Percentiles rank a stretch among this genome's conserved stretches.
phyloP scores from a whole-genome alignment of 1,140 invertebrate species.

The Laodelphax striatellus region DNA sequence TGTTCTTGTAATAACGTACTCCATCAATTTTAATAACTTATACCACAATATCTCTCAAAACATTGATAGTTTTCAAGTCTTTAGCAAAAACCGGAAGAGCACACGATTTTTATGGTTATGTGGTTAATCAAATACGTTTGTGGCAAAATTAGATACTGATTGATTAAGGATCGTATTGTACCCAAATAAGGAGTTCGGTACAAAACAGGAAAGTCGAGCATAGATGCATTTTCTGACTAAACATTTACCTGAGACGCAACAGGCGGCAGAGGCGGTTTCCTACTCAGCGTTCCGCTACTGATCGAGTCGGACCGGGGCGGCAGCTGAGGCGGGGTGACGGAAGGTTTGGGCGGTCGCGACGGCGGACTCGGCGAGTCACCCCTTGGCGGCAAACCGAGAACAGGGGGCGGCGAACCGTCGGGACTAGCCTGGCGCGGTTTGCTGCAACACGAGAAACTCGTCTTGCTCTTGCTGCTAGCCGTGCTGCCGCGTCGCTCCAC shows the following conservation, averaged over 20 bases:
- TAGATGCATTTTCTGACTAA: no score
- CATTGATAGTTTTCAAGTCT: no score
- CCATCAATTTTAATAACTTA: no score
- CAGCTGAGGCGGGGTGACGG: constrained; percentile 38
- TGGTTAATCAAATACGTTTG: no score
- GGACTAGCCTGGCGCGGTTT: constrained; percentile 15
- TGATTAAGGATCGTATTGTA: no score
- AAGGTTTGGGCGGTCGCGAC: constrained; percentile 39
- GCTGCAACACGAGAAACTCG: constrained; percentile 18
- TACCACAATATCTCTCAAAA: no score
- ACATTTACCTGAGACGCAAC: constrained; percentile 46
- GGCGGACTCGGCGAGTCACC: constrained; percentile 28
- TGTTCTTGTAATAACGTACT: no score
- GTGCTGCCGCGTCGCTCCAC: constrained; percentile 8
- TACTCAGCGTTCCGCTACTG: constrained; percentile 36
- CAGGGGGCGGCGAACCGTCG: constrained; percentile 3
- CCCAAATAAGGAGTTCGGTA: no score
- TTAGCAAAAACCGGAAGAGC: no score
- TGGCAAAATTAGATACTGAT: no score
- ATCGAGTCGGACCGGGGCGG: constrained; percentile 38
- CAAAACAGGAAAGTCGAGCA: no score
- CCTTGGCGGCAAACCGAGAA: constrained; percentile 5
- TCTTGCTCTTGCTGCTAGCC: background rate
- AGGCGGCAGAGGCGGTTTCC: constrained; percentile 55
- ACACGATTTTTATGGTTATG: no score